These are phyloP conservation scores for Halichoerus grypus DNA, from an alignment of 2,113 vertebrate species.

Conservation along the genomic window DNA sequence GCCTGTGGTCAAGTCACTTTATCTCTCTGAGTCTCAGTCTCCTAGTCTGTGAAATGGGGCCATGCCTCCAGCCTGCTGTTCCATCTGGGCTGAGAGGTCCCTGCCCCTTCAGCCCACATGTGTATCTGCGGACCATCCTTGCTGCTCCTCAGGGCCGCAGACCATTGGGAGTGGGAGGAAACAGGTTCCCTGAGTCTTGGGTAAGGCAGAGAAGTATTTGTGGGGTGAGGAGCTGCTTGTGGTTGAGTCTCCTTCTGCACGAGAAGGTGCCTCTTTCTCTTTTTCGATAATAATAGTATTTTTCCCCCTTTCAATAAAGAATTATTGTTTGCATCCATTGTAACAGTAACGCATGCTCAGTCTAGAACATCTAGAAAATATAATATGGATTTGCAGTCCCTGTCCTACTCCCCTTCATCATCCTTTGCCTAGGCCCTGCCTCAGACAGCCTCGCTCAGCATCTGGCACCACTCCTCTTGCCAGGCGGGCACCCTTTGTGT, in stretches of 20 bases:
- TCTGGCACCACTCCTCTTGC: not conserved
- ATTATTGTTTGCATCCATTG: not conserved
- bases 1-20: not conserved
- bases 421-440: not conserved
- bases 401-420: fast-evolving
- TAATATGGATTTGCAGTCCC: fast-evolving
- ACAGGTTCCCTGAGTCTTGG: not conserved
- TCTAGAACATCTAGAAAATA: not conserved
- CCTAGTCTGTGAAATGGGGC: not conserved
- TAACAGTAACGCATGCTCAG: not conserved
- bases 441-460: fast-evolving
- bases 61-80: not conserved
- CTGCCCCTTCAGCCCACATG: not conserved
- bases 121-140: not conserved
- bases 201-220: not conserved
- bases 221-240: not conserved
- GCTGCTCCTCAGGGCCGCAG: fast-evolving
- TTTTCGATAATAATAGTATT: not conserved
- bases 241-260: not conserved
- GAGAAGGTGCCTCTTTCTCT: not conserved
- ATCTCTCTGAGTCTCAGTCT: not conserved
- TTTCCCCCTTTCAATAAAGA: not conserved
- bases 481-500: not conserved
- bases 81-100: not conserved
- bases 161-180: no score